phyloP scores from a whole-genome alignment of 2,113 vertebrate species.

The Forbesichthys papilliferus region DNA sequence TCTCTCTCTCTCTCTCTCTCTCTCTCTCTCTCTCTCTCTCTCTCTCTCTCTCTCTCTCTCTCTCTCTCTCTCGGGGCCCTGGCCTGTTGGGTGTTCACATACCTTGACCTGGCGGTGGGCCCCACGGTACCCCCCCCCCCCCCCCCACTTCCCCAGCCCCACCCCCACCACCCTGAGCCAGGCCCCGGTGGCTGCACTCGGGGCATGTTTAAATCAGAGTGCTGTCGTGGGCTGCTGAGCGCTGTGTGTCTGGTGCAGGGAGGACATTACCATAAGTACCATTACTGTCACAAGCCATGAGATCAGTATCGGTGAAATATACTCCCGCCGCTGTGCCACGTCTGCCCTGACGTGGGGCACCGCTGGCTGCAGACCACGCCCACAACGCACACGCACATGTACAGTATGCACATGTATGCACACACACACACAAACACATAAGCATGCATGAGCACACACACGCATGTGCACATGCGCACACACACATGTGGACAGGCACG shows the following conservation, averaged over 20 bases:
- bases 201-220: constrained; percentile 54
- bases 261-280: constrained; percentile 69
- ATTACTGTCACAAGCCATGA: constrained; percentile 69
- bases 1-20: constrained; percentile 22
- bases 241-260: constrained; percentile 61
- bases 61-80: background rate
- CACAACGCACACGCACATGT: too few relatives aligned
- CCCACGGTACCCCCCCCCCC: background rate
- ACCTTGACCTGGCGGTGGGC: background rate
- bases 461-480: too few relatives aligned
- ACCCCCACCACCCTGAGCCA: too few relatives aligned
- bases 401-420: too few relatives aligned
- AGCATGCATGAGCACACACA: too few relatives aligned
- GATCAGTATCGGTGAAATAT: constrained; percentile 65
- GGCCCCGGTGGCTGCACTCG: constrained; percentile 23
- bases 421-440: too few relatives aligned
- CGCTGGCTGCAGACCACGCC: too few relatives aligned
- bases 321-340: constrained; percentile 34
- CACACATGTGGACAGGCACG: too few relatives aligned
- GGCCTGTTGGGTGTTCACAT: background rate
- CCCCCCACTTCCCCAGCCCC: background rate
- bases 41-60: background rate
- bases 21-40: too few relatives aligned
- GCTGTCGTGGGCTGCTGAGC: constrained; percentile 26
- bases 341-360: constrained; percentile 37